These are phyloP conservation scores for Micrasema longulum DNA, from an alignment of 1,140 invertebrate species.

Conservation along the genomic window DNA sequence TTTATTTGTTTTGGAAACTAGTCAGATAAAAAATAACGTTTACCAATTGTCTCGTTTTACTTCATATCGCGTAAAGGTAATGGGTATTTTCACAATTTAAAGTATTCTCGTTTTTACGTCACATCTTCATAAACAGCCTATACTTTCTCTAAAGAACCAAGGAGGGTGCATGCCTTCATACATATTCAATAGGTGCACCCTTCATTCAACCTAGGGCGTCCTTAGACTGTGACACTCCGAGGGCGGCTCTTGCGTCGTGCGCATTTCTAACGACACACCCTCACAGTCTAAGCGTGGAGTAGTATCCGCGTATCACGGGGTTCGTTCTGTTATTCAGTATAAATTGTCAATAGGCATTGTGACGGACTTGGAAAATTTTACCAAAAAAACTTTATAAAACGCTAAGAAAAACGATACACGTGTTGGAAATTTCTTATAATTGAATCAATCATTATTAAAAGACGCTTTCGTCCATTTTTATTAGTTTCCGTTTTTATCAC, in stretches of 20 bases:
- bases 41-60: no score
- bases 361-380: conserved; percentile 48
- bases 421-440: no score
- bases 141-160: conserved; percentile 54
- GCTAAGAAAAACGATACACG: no score
- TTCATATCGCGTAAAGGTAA: no score
- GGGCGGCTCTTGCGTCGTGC: not conserved
- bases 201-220: conserved; percentile 52
- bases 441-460: no score
- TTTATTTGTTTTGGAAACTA: no score
- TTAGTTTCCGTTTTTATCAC: no score
- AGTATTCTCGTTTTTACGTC: no score
- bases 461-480: no score
- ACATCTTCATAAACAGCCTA: conserved; percentile 40
- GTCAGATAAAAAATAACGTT: no score
- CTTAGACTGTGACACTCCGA: conserved; percentile 47
- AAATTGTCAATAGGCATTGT: conserved; percentile 55
- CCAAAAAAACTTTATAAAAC: not conserved
- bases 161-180: conserved; percentile 60
- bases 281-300: conserved; percentile 46
- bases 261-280: conserved; percentile 18
- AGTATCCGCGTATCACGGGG: conserved; percentile 37
- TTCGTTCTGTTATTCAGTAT: conserved; percentile 45
- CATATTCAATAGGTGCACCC: conserved; percentile 69
- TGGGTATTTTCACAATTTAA: no score